phyloP scores from a whole-genome alignment of 2,888 invertebrate species.

The Megastigmus dorsalis region DNA sequence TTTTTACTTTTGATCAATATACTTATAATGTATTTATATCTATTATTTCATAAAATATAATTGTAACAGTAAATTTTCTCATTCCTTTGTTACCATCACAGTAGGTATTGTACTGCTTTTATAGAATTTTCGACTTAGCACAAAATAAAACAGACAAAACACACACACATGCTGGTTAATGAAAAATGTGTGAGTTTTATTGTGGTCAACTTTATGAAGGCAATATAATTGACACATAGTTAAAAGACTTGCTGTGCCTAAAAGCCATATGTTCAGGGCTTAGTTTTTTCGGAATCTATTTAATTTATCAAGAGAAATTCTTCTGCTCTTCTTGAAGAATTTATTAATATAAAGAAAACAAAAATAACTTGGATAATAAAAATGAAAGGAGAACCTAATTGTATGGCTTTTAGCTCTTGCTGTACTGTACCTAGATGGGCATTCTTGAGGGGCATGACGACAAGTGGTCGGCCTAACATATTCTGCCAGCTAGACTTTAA shows the following conservation, averaged over 20 bases:
- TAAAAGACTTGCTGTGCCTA: conserved; percentile 10
- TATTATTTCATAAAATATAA: neutral
- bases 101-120: neutral
- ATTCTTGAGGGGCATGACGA: conserved; percentile 92
- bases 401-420: conserved; percentile 50
- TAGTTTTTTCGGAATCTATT: too few relatives aligned
- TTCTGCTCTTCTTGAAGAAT: neutral
- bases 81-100: neutral
- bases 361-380: conserved; percentile 36
- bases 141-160: conserved; percentile 33
- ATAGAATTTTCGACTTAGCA: conserved; percentile 20
- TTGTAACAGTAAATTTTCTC: neutral
- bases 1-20: neutral
- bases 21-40: neutral
- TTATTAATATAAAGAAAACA: neutral
- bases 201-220: conserved; percentile 1
- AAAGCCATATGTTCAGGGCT: conserved; percentile 13
- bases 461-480: conserved; percentile 96
- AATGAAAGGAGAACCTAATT: conserved; percentile 45
- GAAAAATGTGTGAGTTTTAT: conserved; percentile 16
- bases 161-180: conserved; percentile 64
- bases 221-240: conserved; percentile 7
- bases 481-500: conserved; percentile 99
- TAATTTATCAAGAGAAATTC: conserved; percentile 2
- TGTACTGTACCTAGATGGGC: conserved; percentile 87